A percentile compares a stretch with the other conserved stretches of the same genome.
Conservation (phyloP, 2,113 vertebrate species). For the Sigmodon hispidus region DNA sequence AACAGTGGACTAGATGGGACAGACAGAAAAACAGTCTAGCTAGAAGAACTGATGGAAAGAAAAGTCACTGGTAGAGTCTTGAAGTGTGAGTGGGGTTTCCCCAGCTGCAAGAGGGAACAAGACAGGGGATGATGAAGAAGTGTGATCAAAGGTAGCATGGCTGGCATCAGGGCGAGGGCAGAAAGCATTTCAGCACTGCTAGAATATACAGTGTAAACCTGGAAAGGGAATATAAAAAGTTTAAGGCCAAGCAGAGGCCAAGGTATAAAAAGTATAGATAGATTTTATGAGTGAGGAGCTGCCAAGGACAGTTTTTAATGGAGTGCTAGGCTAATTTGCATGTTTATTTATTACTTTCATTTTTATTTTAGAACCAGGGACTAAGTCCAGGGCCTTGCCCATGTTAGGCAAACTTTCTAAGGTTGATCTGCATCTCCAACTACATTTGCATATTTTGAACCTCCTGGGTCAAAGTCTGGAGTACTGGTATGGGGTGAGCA, state of each 20-base stretch:
- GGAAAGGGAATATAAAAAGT: background rate
- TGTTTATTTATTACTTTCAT: background rate
- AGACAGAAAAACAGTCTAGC: background rate
- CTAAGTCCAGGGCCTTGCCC: background rate
- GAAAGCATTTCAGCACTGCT: background rate
- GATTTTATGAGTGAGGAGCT: background rate
- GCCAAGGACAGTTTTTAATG: background rate
- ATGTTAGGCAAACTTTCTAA: too few relatives aligned
- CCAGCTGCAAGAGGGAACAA: background rate
- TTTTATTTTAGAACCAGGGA: too few relatives aligned
- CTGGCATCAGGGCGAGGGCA: background rate
- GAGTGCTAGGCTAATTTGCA: background rate
- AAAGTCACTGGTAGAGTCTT: background rate
- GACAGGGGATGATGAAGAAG: background rate
- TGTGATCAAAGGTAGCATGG: background rate
- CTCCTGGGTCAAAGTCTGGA: background rate
- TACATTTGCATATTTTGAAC: background rate
- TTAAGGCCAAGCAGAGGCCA: background rate
- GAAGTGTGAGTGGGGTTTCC: background rate
- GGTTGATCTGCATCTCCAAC: background rate
- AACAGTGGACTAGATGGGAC: background rate
- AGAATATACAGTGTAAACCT: background rate
- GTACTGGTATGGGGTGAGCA: background rate
- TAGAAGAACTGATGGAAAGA: background rate
- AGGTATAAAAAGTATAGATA: too few relatives aligned